phyloP scores from a whole-genome alignment of 2,113 vertebrate species.

The Nyctereutes procyonoides region DNA sequence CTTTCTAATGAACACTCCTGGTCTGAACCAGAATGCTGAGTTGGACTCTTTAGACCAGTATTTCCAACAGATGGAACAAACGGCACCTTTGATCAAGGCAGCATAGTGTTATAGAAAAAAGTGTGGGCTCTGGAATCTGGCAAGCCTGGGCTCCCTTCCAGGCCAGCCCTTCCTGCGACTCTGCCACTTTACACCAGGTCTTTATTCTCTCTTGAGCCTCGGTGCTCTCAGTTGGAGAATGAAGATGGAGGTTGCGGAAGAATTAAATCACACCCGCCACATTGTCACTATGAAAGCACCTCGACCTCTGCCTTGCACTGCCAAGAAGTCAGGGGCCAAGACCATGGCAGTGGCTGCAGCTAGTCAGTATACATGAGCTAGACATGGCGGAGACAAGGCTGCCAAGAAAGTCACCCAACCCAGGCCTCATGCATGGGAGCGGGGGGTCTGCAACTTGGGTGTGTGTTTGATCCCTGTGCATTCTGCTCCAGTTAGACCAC shows the following conservation, averaged over 20 bases:
- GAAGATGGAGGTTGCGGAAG: neutral
- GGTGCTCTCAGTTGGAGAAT: neutral
- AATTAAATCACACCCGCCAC: neutral
- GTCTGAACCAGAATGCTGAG: slow-evolving; percentile 29
- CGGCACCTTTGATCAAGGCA: neutral
- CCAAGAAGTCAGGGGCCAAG: neutral
- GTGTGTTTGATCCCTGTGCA: neutral
- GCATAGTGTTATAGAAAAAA: neutral
- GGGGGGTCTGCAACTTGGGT: neutral
- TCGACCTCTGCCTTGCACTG: neutral
- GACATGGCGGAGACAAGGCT: neutral
- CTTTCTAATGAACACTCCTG: neutral
- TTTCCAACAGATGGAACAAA: neutral
- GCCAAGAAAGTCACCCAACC: neutral
- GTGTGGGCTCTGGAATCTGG: neutral
- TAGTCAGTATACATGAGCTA: neutral
- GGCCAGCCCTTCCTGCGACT: neutral
- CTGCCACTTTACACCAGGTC: neutral
- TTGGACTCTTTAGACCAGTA: neutral
- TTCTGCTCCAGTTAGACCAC: neutral
- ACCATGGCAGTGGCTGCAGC: neutral
- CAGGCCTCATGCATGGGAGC: neutral
- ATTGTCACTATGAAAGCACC: neutral
- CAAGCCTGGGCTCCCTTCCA: neutral
- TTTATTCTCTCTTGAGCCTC: neutral